A percentile compares a stretch with the other conserved stretches of the same genome.
Conservation (phyloP, 2,113 vertebrate genomes). For the Meleagris gallopavo region DNA sequence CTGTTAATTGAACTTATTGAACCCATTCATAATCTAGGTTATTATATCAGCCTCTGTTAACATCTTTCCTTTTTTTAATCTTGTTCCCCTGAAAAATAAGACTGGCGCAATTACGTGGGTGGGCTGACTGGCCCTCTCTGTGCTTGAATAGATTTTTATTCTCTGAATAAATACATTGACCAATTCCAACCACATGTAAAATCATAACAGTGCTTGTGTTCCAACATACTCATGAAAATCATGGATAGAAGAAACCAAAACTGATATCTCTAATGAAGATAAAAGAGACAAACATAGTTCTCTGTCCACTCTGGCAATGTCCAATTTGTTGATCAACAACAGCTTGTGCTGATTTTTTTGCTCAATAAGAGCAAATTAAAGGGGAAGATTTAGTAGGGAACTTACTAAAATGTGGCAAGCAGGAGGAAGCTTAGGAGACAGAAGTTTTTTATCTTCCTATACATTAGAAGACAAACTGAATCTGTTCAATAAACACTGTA, state of each 20-base stretch:
- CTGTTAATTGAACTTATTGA: not conserved
- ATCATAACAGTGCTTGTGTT: not conserved
- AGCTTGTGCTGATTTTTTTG: not conserved
- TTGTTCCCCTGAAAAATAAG: slow-evolving; percentile 6
- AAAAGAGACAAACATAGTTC: not conserved
- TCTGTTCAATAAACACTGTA: slow-evolving; percentile 16
- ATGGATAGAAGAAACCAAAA: not conserved
- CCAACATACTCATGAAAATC: not conserved
- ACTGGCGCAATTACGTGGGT: not conserved
- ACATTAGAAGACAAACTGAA: not conserved
- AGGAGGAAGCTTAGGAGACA: not conserved
- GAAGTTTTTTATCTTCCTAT: not conserved
- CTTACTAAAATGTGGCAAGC: not conserved
- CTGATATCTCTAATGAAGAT: not conserved
- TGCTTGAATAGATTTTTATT: not conserved
- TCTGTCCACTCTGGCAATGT: not conserved
- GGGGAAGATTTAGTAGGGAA: accelerated
- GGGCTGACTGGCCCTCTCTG: not conserved
- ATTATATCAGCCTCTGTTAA: not conserved
- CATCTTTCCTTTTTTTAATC: not conserved
- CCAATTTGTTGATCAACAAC: not conserved
- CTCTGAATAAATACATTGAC: not conserved
- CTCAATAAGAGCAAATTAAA: not conserved
- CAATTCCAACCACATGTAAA: not conserved
- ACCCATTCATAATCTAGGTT: not conserved